Percentiles rank a stretch among this genome's conserved stretches.
Conservation (phyloP, 1,140 invertebrate species). For the Drusus annulatus region DNA sequence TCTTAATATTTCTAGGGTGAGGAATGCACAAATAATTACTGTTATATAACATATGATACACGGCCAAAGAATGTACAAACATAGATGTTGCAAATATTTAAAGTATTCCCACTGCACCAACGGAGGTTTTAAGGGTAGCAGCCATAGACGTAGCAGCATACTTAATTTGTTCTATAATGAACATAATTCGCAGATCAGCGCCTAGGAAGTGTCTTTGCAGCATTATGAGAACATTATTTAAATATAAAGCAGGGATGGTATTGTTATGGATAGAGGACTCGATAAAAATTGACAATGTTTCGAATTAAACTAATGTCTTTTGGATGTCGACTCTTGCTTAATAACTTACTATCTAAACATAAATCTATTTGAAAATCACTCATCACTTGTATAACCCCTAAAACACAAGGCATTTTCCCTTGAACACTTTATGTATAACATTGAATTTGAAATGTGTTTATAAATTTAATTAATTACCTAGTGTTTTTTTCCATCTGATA, state of each 20-base stretch:
- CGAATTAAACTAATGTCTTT: not conserved
- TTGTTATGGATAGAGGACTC: too few species aligned
- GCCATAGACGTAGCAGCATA: not conserved
- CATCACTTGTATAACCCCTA: not conserved
- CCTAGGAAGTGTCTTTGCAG: not conserved
- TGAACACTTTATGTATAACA: not conserved
- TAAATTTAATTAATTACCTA: too few species aligned
- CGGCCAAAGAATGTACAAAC: not conserved
- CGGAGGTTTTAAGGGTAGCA: not conserved
- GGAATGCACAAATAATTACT: too few species aligned
- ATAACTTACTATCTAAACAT: not conserved
- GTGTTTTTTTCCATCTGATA: too few species aligned
- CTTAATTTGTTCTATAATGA: not conserved
- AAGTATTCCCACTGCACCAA: not conserved
- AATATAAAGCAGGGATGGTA: too few species aligned
- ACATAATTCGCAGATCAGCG: not conserved
- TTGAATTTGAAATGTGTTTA: too few species aligned
- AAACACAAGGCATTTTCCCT: too few species aligned
- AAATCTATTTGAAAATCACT: not conserved
- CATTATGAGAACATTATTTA: too few species aligned
- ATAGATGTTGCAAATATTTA: not conserved
- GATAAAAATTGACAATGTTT: not conserved
- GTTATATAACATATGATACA: not conserved
- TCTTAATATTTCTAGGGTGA: not conserved
- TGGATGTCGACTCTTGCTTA: not conserved